phyloP scores from a whole-genome alignment of 2,888 invertebrate species.

The Leucoma salicis region DNA sequence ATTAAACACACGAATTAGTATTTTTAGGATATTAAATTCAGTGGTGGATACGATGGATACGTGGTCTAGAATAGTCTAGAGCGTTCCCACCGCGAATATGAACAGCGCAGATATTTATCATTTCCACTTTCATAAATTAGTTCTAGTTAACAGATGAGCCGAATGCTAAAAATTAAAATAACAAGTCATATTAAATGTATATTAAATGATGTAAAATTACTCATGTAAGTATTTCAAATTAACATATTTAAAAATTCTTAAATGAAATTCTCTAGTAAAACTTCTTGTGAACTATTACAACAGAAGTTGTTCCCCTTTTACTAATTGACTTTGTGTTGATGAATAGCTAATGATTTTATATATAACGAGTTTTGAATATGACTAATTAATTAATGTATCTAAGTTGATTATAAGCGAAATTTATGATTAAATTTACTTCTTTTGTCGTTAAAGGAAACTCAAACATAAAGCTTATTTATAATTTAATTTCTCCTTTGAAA shows the following conservation, averaged over 20 bases:
- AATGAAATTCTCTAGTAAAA: neutral
- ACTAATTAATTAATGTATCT: neutral
- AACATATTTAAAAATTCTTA: neutral
- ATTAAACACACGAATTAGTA: no score
- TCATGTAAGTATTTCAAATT: no score
- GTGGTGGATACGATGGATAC: no score
- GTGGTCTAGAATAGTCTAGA: no score
- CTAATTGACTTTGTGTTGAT: slow-evolving; percentile 6
- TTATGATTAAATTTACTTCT: neutral
- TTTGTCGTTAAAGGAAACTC: neutral
- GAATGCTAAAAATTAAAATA: no score
- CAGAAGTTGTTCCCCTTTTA: slow-evolving; percentile 3
- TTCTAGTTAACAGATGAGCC: no score
- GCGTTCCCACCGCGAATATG: no score
- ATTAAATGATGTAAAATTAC: no score
- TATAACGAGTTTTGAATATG: slow-evolving; percentile 4
- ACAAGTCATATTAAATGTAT: no score
- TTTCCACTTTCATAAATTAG: no score
- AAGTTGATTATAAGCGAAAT: neutral
- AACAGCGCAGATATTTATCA: no score
- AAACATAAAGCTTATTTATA: neutral
- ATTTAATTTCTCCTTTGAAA: neutral
- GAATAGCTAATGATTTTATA: slow-evolving; percentile 7
- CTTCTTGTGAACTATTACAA: neutral
- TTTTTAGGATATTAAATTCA: no score